Evolutionary conservation across 2,888 invertebrate species (phyloP), one percentile per base, ranked within the genome.

Genomic region (Drymonia ruficornis): DNA sequence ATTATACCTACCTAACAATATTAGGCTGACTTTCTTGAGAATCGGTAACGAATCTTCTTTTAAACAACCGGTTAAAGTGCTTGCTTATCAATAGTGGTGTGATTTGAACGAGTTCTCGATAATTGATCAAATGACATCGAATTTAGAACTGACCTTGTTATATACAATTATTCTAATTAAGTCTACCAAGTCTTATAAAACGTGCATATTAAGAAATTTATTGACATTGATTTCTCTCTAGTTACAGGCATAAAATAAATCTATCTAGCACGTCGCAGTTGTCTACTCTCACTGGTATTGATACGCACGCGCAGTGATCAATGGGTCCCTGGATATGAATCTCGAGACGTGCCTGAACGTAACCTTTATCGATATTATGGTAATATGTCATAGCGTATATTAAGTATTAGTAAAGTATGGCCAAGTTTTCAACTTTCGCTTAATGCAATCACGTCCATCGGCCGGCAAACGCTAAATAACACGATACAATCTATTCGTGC

Each of bases 351-450:
- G 23, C 7, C 23, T 23, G 23, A 23, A 23, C 23, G 4, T 6
- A 4, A 23, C 3, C 23, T 23, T 23, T 7, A 23, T 6, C 23
- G 6, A 23, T 23, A 23, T 23, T 23, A 23, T 7, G 23, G 23
- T 23, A 23, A 31, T 9, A 31, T 31, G 31, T 31, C 12, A 12
- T 9, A 18, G 42, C n/a, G 42, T 11, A 18, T 18, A 42, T 42
- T 42, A n/a, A n/a, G n/a, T n/a, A 42, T 42, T 42, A 18, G 38
- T 7, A n/a, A 38, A n/a, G 3, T 38, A 38, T 38, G n/a, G 38
- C 38, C 6, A 18, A 18, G 43, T 19, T 55, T 59, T 54, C 56
- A 38, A 70, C 70, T 70, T 72, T 70, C 70, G 61, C 72, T 72
- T 66, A 69, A 69, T 72, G 69, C 68, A 63, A 59, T 60, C 48